Evolutionary conservation across 1,140 invertebrate species (phyloP), one percentile per base, ranked within the genome.

Genomic region (Cyrtorhinus lividipennis): DNA sequence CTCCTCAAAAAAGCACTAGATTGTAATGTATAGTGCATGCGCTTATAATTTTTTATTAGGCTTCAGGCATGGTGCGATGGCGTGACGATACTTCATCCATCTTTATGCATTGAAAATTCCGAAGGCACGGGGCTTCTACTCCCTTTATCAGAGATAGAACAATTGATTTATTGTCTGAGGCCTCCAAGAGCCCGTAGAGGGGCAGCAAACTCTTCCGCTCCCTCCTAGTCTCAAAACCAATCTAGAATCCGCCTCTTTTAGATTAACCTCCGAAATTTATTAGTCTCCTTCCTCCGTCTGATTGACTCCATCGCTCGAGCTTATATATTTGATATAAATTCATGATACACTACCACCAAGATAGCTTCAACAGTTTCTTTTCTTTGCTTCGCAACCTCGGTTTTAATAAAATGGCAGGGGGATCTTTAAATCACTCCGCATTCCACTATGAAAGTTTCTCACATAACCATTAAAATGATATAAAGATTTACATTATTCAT

Each of bases 31-130:
- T n/a, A 38, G 30, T 15, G 30, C 10, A 20, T 22, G 48, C 48
- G 18, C 48, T 53, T 53, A 22, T 53, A 53, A 53, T 53, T 53
- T 53, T 53, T 53, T 20, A 53, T 53, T 53, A 53, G 8, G 10
- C 12, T n/a, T n/a, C n/a, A n/a, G n/a, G n/a, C 20, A 22, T 8
- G 12, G 18, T 10, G 48, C 8, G 48, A 53, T 53, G 18, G 48
- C 48, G 48, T 53, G 48, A 53, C 48, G 48, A 20, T 20, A 20
- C 18, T 5, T 53, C 48, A 53, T 53, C 48, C 48, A 53, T 53
- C 48, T 53, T 53, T 53, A 53, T 53, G 48, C 48, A 53, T 53
- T 53, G 48, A 53, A 53, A n/a, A 53, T 53, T 53, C 48, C 48
- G 8, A 53, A 53, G 12, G 12, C 48, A 53, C 8, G 48, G 12